Conservation (phyloP, 1,140 invertebrate species). For the Gonatopus flavifemur region DNA sequence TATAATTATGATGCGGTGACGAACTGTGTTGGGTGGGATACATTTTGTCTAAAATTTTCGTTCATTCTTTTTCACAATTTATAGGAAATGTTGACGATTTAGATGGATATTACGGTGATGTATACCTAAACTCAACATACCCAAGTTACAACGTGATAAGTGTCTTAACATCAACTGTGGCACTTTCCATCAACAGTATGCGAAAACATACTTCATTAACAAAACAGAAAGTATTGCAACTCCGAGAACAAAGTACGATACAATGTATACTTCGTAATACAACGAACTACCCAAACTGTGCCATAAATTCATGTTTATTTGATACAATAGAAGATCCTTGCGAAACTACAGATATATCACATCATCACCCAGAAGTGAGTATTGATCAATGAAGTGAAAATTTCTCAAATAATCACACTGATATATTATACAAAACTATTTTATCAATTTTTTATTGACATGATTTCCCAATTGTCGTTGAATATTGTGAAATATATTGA, state of each 20-base stretch:
- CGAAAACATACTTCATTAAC: neutral
- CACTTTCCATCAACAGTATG: slow-evolving; percentile 26
- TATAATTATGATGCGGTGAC: no score
- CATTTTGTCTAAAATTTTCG: no score
- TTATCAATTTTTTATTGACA: no score
- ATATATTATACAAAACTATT: no score
- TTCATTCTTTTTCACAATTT: neutral
- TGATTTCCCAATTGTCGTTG: no score
- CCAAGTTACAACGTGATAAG: slow-evolving; percentile 28
- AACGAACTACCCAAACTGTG: slow-evolving; percentile 21
- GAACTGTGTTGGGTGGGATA: no score
- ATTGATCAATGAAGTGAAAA: no score
- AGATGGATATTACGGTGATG: slow-evolving; percentile 34
- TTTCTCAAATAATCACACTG: neutral
- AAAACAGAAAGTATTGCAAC: slow-evolving; percentile 4
- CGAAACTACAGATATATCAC: slow-evolving; percentile 41
- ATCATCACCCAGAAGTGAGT: slow-evolving; percentile 31
- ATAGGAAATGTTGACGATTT: slow-evolving; percentile 15
- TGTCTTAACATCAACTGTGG: slow-evolving; percentile 29
- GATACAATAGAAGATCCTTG: slow-evolving; percentile 47
- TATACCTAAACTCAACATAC: slow-evolving; percentile 24
- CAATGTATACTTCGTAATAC: slow-evolving; percentile 20
- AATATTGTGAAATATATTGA: neutral
- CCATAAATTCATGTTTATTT: slow-evolving; percentile 42
- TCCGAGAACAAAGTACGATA: slow-evolving; percentile 31